phyloP scores from a whole-genome alignment of 1,140 invertebrate genomes.

The Drosophila sproati region DNA sequence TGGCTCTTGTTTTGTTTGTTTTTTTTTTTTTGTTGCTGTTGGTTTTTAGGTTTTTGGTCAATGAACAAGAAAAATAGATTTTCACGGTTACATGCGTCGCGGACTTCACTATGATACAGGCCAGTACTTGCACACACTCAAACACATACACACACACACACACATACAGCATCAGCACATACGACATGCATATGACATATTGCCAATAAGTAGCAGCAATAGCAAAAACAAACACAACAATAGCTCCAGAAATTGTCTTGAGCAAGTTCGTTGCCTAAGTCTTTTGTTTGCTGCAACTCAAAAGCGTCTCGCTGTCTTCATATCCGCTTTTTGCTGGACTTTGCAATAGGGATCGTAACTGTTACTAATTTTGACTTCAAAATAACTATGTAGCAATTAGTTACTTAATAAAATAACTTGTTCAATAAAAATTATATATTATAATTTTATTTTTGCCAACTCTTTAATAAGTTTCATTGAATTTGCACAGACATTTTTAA shows the following conservation, averaged over 20 bases:
- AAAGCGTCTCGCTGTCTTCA: background rate
- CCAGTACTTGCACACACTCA: conserved; percentile 4
- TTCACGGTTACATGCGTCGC: conserved; percentile 80
- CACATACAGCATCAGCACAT: conserved; percentile 17
- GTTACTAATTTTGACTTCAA: background rate
- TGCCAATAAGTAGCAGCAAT: conserved; percentile 27
- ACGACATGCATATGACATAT: conserved; percentile 48
- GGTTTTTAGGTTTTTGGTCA: conserved; percentile 62
- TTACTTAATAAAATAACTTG: too few relatives aligned
- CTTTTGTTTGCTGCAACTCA: conserved; percentile 57
- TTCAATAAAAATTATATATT: too few relatives aligned
- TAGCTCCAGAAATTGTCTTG: conserved; percentile 19
- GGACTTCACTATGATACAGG: conserved; percentile 16
- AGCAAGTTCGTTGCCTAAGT: conserved; percentile 82
- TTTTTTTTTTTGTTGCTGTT: conserved; percentile 31
- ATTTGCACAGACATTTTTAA: too few relatives aligned
- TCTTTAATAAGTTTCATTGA: too few relatives aligned
- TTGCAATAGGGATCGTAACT: too few relatives aligned
- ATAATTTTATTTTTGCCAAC: too few relatives aligned
- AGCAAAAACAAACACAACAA: conserved; percentile 5
- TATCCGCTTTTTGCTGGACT: background rate
- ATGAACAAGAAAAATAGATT: conserved; percentile 82
- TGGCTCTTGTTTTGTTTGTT: conserved; percentile 17
- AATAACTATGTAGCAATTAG: background rate
- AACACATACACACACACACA: conserved; percentile 7